These are phyloP conservation scores for Acrossocheilus wenchowensis DNA, from an alignment of 2,797 vertebrate genomes.

Conservation along the genomic window DNA sequence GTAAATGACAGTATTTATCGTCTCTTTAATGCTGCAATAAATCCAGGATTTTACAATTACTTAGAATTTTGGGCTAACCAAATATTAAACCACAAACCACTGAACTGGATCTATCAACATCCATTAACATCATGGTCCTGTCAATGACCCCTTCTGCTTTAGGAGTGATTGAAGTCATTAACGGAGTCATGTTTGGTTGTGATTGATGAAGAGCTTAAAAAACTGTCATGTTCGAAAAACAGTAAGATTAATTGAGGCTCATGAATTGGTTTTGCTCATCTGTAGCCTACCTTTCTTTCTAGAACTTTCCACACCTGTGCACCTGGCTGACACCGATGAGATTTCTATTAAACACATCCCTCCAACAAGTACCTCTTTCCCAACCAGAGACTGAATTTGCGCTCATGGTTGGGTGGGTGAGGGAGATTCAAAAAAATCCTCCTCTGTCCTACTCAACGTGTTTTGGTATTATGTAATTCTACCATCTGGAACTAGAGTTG, in stretches of 20 bases:
- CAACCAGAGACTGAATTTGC: not conserved
- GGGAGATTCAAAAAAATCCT: conserved; percentile 1
- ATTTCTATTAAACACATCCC: not conserved
- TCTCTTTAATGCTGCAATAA: not conserved
- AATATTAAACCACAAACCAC: not conserved
- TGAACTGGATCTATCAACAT: not conserved
- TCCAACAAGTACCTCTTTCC: not conserved
- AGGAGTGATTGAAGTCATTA: not conserved
- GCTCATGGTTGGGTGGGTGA: not conserved
- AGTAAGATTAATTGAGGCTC: not conserved
- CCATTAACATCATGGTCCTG: not conserved
- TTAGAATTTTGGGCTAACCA: not conserved
- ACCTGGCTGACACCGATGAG: not conserved
- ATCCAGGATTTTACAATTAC: conserved; percentile 8
- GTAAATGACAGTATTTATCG: not conserved
- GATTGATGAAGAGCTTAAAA: not conserved
- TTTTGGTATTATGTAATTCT: conserved; percentile 11
- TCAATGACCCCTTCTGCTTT: not conserved
- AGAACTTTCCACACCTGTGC: not conserved
- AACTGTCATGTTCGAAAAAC: not conserved
- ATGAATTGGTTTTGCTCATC: not conserved
- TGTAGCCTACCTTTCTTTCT: not conserved
- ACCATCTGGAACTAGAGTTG: conserved; percentile 26
- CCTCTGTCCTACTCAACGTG: not conserved
- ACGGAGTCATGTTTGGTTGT: not conserved